These are phyloP conservation scores for Phainopepla nitens DNA, from an alignment of 2,113 vertebrate genomes.

Conservation along the genomic window DNA sequence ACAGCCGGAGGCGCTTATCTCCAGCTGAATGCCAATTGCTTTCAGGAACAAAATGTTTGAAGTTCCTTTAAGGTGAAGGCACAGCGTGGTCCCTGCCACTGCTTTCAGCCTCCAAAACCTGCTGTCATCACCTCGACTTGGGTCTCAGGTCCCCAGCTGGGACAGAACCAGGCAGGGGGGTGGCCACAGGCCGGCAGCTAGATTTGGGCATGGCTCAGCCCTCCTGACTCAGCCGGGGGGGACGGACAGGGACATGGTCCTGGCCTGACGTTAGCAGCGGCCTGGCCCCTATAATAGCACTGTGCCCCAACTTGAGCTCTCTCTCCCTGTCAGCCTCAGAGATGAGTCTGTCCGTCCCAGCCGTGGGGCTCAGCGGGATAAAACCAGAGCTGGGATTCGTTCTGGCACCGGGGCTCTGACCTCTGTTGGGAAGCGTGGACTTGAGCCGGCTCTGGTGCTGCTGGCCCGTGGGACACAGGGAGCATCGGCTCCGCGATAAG, in stretches of 20 bases:
- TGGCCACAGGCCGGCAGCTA: not conserved
- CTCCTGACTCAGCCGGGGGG: not conserved
- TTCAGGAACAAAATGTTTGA: constrained; percentile 50
- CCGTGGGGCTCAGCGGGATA: not conserved
- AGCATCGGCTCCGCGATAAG: not conserved
- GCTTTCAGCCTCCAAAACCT: not conserved
- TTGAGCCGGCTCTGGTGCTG: not conserved
- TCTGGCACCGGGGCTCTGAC: not conserved
- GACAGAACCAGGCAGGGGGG: not conserved
- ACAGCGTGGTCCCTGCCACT: not conserved
- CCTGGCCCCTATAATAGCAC: not conserved
- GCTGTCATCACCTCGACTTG: not conserved
- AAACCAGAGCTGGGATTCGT: not conserved
- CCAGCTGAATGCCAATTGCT: constrained; percentile 55
- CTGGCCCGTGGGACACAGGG: not conserved
- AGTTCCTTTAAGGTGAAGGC: constrained; percentile 65
- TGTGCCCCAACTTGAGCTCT: rapidly evolving
- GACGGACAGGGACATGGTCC: not conserved
- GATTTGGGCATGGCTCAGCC: constrained; percentile 35
- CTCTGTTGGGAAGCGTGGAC: not conserved
- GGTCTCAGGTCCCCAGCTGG: not conserved
- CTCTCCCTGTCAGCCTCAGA: not conserved
- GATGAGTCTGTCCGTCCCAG: not conserved
- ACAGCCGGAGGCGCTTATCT: constrained; percentile 57
- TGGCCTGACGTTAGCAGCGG: not conserved